Percentiles rank a stretch among this genome's conserved stretches.
phyloP scores from a whole-genome alignment of 35 echinoderm and acorn worm species.

The Apostichopus californicus region DNA sequence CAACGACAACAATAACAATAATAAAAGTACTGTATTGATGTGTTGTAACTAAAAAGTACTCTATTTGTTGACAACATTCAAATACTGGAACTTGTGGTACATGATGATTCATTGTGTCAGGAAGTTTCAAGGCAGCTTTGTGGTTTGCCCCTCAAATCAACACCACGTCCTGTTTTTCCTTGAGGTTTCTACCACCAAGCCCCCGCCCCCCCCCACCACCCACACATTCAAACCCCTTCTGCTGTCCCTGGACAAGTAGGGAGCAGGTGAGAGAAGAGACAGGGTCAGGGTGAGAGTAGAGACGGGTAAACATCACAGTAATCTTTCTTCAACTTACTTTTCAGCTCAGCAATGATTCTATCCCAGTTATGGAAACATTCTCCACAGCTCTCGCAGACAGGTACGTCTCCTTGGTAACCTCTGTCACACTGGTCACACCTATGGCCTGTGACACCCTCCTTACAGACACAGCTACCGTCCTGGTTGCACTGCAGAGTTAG shows the following conservation, averaged over 20 bases:
- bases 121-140: too few relatives aligned
- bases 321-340: conserved; percentile 49
- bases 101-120: too few relatives aligned
- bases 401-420: conserved; percentile 84
- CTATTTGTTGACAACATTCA: too few relatives aligned
- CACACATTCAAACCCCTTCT: too few relatives aligned
- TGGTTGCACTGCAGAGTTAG: conserved; percentile 75
- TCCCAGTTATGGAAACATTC: conserved; percentile 99
- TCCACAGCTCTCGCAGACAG: conserved; percentile 92
- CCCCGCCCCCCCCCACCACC: too few relatives aligned
- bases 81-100: too few relatives aligned
- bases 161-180: too few relatives aligned
- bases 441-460: conserved; percentile 72
- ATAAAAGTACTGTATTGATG: too few relatives aligned
- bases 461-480: conserved; percentile 82
- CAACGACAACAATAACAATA: too few relatives aligned
- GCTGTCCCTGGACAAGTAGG: background rate
- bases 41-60: too few relatives aligned
- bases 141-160: too few relatives aligned
- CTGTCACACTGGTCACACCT: conserved; percentile 85
- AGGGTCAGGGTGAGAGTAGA: background rate
- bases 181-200: too few relatives aligned
- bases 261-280: background rate
- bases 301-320: background rate
- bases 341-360: conserved; percentile 70